phyloP scores from a whole-genome alignment of 2,888 invertebrate species.

The Beris morrisii region DNA sequence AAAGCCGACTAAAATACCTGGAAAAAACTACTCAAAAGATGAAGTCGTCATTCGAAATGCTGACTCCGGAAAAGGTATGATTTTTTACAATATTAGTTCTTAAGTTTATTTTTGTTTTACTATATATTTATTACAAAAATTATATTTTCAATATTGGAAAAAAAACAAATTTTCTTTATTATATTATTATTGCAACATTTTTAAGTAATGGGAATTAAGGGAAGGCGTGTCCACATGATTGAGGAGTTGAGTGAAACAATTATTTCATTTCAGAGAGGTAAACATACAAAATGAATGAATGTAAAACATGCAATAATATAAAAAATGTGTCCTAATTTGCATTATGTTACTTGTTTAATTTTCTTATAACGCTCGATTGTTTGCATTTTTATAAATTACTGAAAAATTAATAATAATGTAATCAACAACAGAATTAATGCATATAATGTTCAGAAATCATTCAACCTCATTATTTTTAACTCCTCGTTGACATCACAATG shows the following conservation, averaged over 20 bases:
- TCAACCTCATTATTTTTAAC: too few relatives aligned
- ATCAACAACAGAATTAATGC: too few relatives aligned
- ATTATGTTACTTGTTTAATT: background rate
- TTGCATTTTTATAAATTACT: too few relatives aligned
- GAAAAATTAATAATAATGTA: too few relatives aligned
- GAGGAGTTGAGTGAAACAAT: constrained; percentile 98
- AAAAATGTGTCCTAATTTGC: constrained; percentile 12
- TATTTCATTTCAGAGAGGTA: constrained; percentile 99
- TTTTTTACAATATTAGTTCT: constrained; percentile 1
- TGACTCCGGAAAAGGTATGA: constrained; percentile 90
- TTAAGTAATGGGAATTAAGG: constrained; percentile 97
- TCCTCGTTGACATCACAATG: too few relatives aligned
- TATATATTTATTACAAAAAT: constrained; percentile 36
- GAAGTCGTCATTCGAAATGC: constrained; percentile 94
- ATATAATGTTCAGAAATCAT: too few relatives aligned
- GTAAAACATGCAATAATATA: background rate
- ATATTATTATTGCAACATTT: constrained; percentile 33
- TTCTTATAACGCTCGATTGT: too few relatives aligned
- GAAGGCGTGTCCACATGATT: constrained; percentile 96
- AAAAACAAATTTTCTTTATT: constrained; percentile 25
- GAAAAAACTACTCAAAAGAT: constrained; percentile 92
- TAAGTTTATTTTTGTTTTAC: constrained; percentile 10
- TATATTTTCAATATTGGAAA: constrained; percentile 26
- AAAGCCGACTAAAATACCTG: constrained; percentile 86
- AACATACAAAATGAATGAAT: constrained; percentile 50